A percentile compares a stretch with the other conserved stretches of the same genome.
Evolutionary conservation across 1,140 invertebrate species (phyloP).

Genomic region (Eufriesea mexicana): DNA sequence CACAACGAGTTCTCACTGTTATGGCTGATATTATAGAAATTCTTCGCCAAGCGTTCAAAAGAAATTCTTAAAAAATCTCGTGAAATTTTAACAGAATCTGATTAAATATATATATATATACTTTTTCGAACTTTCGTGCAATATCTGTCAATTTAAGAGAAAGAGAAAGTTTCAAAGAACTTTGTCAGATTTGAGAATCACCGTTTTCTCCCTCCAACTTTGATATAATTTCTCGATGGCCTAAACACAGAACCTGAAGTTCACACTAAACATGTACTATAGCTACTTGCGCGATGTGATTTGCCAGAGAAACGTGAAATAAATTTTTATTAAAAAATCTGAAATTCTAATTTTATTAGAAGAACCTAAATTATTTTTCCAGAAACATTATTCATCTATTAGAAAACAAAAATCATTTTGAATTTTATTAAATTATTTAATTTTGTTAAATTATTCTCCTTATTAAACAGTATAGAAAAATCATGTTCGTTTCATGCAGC

Average conservation of each 20-base stretch:
- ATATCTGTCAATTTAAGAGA: constrained; percentile 22
- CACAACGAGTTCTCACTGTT: constrained; percentile 16
- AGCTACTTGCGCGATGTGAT: constrained; percentile 44
- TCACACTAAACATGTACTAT: constrained; percentile 46
- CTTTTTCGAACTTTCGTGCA: background rate
- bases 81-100: background rate
- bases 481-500: too few relatives aligned
- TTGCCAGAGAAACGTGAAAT: constrained; percentile 56
- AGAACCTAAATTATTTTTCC: too few relatives aligned
- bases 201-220: constrained; percentile 16
- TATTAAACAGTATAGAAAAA: too few relatives aligned
- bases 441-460: too few relatives aligned
- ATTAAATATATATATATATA: background rate
- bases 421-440: too few relatives aligned
- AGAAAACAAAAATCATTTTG: too few relatives aligned
- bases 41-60: too few relatives aligned
- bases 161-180: background rate
- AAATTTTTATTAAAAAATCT: constrained; percentile 63
- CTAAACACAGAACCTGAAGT: constrained; percentile 51
- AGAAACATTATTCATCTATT: too few relatives aligned
- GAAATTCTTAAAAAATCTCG: background rate
- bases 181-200: background rate
- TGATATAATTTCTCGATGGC: constrained; percentile 61
- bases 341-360: background rate
- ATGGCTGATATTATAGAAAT: constrained; percentile 17